Evolutionary conservation across 2,113 vertebrate genomes (phyloP).

Genomic region (Mesitornis unicolor): DNA sequence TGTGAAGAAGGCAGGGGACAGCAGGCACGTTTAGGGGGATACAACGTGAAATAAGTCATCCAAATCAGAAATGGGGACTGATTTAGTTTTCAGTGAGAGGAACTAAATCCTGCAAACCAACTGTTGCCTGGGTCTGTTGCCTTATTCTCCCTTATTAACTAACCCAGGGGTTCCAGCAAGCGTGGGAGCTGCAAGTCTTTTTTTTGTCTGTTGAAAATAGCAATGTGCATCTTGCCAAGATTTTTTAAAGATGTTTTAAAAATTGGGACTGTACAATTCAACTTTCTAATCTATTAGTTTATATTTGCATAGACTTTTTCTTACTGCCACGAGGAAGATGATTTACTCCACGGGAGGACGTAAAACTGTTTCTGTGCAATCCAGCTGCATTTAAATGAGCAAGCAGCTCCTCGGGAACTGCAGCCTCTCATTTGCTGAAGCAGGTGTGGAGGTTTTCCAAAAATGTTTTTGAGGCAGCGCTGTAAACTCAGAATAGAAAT

Average conservation of each 20-base stretch:
- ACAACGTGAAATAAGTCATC: not conserved
- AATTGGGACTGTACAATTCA: not conserved
- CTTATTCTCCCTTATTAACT: not conserved
- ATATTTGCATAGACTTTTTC: not conserved
- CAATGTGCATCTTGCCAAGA: not conserved
- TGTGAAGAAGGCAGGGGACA: not conserved
- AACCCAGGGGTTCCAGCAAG: not conserved
- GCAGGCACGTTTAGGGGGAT: not conserved
- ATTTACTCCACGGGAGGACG: not conserved
- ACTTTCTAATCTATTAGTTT: not conserved
- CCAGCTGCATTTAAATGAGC: constrained; percentile 1
- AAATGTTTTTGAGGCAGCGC: not conserved
- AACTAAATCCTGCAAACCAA: not conserved
- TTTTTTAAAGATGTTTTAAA: not conserved
- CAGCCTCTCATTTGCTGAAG: not conserved
- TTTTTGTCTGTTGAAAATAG: not conserved
- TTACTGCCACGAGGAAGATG: not conserved
- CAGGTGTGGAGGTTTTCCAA: constrained; percentile 12
- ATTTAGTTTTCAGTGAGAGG: not conserved
- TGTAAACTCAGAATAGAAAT: not conserved
- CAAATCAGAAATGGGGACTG: not conserved
- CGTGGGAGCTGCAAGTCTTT: not conserved
- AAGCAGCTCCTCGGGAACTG: not conserved
- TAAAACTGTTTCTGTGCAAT: constrained; percentile 19
- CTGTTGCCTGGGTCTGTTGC: not conserved